Evolutionary conservation across 2,113 vertebrate species (phyloP).

Genomic region (Girardinichthys multiradiatus): DNA sequence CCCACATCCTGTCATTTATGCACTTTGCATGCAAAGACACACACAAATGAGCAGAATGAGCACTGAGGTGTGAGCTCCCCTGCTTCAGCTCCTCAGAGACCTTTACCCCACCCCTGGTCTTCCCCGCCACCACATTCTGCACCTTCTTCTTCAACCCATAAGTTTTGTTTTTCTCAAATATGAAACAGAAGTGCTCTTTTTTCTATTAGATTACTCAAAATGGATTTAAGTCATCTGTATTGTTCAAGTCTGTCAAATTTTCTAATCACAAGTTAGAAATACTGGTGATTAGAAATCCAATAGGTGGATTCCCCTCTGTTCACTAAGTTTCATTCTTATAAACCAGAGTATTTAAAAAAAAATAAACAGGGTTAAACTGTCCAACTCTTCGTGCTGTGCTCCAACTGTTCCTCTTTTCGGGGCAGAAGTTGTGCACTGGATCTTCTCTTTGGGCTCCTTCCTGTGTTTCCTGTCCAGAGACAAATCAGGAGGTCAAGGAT

Average conservation of each 20-base stretch:
- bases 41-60: constrained; percentile 27
- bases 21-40: constrained; percentile 45
- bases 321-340: constrained; percentile 1
- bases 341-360: neutral
- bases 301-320: constrained; percentile 1
- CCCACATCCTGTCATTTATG: constrained; percentile 55
- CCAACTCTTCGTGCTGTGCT: constrained; percentile 19
- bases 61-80: constrained; percentile 51
- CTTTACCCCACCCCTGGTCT: constrained; percentile 59
- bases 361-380: neutral
- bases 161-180: constrained; percentile 76
- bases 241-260: neutral
- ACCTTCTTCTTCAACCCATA: constrained; percentile 30
- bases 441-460: constrained; percentile 65
- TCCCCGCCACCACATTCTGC: constrained; percentile 51
- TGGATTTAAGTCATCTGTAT: neutral
- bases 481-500: constrained; percentile 77
- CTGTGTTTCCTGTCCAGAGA: constrained; percentile 83
- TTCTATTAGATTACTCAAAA: neutral
- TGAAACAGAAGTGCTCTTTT: constrained; percentile 54
- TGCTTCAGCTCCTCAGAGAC: constrained; percentile 56
- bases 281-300: neutral
- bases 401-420: constrained; percentile 68
- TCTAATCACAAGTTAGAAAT: neutral
- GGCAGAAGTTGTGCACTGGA: constrained; percentile 66